These are phyloP conservation scores for Labia minor DNA, from an alignment of 2,888 invertebrate species.

Conservation along the genomic window DNA sequence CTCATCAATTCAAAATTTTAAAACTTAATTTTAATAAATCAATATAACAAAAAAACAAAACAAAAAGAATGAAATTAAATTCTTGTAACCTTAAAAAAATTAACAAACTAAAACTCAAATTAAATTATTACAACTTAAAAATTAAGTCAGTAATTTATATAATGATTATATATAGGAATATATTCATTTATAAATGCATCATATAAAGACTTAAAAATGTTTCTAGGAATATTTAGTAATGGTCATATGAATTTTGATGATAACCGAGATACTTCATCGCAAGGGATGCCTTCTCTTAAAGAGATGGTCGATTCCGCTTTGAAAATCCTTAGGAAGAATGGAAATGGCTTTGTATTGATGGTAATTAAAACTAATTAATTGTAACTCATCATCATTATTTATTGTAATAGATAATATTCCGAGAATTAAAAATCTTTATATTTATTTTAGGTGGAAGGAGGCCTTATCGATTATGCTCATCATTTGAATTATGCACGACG, in stretches of 20 bases:
- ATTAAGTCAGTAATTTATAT: too few species aligned
- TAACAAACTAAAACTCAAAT: too few species aligned
- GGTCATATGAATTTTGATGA: conserved; percentile 65
- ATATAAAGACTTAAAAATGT: too few species aligned
- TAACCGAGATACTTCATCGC: conserved; percentile 49
- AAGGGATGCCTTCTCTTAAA: conserved; percentile 64
- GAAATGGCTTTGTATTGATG: conserved; percentile 61
- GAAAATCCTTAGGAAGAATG: conserved; percentile 51
- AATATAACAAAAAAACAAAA: too few species aligned
- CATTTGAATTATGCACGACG: conserved; percentile 67
- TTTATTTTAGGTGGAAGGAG: conserved; percentile 64
- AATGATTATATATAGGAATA: too few species aligned
- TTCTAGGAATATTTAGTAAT: conserved; percentile 63
- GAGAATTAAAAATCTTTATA: conserved; percentile 15
- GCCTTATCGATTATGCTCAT: conserved; percentile 76
- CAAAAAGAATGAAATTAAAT: too few species aligned
- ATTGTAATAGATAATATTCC: conserved; percentile 22
- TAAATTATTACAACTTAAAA: too few species aligned
- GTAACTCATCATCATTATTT: conserved; percentile 18
- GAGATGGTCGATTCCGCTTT: conserved; percentile 72
- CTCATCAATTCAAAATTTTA: neutral
- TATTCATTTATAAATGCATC: too few species aligned
- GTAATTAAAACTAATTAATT: conserved; percentile 37
- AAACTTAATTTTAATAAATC: conserved; percentile 18
- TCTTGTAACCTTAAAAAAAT: too few species aligned